Percentiles rank a stretch among this genome's conserved stretches.
These are phyloP conservation scores for Epinotia demarniana DNA, from an alignment of 2,888 invertebrate genomes.

Conservation along the genomic window DNA sequence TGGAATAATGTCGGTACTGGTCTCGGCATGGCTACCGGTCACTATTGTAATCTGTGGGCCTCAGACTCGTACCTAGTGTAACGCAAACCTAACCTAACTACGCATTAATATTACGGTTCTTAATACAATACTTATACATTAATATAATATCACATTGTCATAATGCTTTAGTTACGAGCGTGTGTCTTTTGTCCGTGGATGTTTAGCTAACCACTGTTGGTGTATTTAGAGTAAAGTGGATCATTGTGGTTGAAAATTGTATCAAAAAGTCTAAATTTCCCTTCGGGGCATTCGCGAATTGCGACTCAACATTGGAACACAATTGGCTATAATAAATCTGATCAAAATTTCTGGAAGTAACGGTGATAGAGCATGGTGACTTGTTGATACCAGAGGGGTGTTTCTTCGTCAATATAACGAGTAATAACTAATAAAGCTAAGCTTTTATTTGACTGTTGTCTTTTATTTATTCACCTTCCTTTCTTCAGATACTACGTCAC, in stretches of 20 bases:
- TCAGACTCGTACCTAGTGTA: conserved; percentile 75
- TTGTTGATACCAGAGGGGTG: conserved; percentile 82
- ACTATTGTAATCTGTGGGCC: conserved; percentile 84
- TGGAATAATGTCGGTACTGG: conserved; percentile 81
- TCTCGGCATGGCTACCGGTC: conserved; percentile 80
- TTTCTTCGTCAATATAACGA: conserved; percentile 88
- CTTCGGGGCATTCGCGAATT: conserved; percentile 63
- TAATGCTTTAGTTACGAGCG: conserved; percentile 85
- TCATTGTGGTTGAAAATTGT: conserved; percentile 71
- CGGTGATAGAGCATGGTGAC: conserved; percentile 73
- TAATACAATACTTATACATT: conserved; percentile 82
- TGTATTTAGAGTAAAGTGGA: conserved; percentile 80
- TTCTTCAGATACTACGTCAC: background rate
- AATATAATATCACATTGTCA: conserved; percentile 85
- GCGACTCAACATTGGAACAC: conserved; percentile 66
- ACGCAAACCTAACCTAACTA: conserved; percentile 81
- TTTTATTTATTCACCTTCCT: conserved; percentile 67
- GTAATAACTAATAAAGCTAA: conserved; percentile 91
- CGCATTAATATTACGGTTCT: conserved; percentile 82
- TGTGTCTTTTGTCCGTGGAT: conserved; percentile 85
- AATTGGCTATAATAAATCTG: conserved; percentile 75
- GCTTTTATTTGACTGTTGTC: conserved; percentile 86
- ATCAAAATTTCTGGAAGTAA: conserved; percentile 77
- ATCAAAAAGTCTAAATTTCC: conserved; percentile 60
- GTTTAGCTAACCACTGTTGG: conserved; percentile 82